Percentiles rank a stretch among this genome's conserved stretches.
Conservation (phyloP, 2,113 vertebrate genomes). For the Nannospalax galili region DNA sequence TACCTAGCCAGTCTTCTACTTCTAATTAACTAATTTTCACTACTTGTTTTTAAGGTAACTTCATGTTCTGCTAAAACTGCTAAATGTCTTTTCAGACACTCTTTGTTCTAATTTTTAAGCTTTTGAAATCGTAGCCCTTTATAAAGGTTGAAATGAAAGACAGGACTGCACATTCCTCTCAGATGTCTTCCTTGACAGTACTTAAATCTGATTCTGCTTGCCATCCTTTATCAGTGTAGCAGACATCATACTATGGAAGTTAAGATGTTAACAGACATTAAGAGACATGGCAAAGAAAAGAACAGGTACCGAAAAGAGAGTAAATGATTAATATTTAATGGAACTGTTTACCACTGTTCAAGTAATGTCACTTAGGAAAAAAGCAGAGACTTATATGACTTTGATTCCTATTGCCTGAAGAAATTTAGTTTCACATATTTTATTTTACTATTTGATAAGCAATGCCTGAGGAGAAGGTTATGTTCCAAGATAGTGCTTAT, state of each 20-base stretch:
- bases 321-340: background rate
- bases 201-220: background rate
- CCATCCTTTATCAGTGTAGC: background rate
- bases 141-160: background rate
- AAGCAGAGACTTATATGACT: background rate
- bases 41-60: slow-evolving; percentile 56
- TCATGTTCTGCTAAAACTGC: slow-evolving; percentile 8
- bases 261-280: background rate
- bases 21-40: slow-evolving; percentile 72
- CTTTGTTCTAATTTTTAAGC: background rate
- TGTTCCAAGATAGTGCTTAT: background rate
- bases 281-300: background rate
- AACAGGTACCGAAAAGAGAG: background rate
- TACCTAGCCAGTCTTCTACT: slow-evolving; percentile 46
- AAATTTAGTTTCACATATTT: background rate
- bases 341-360: background rate
- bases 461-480: background rate
- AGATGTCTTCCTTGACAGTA: background rate
- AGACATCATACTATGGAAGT: background rate
- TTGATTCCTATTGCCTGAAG: background rate
- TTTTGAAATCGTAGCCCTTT: background rate
- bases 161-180: background rate
- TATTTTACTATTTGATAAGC: slow-evolving; percentile 21
- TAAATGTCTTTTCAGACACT: background rate
- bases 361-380: background rate